Evolutionary conservation across 2,113 vertebrate genomes (phyloP), one percentile per base, ranked within the genome.

Genomic region (Lampris incognitus): DNA sequence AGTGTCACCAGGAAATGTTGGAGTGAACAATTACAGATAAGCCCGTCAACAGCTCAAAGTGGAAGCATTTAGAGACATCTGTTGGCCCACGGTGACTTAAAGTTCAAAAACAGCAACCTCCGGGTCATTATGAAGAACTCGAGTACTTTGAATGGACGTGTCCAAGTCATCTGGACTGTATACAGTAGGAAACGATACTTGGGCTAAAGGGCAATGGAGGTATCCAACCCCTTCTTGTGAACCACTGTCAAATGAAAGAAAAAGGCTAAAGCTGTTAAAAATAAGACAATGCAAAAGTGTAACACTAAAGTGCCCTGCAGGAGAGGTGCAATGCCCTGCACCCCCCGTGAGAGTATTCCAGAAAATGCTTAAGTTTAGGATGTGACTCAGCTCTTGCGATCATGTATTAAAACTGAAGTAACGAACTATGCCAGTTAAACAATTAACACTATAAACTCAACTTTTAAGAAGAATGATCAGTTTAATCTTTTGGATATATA

Each of bases 1-100:
- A 63, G 72, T 82, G 89, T 92, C 88, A 88, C 89, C 87, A 85
- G 86, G 89, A 93, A 94, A 93, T 89, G 90, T 90, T 84, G 59
- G 76, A 90, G 91, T 88, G 91, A 92, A 91, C 87, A 87, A 91
- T 92, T 85, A 90, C 79, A 80, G 81, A 89, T 87, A 87, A 87
- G 66, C 65, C 66, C 64, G 64, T 83, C 74, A 80, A 81, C 75
- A 70, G 69, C 74, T 68, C 66, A 55, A 64, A 80, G 63, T 13
- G 62, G 48, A 38, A 63, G 63, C 13, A 66, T 71, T 63, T 39
- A 57, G 62, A 71, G 42, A 39, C 58, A 56, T 63, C 44, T 72
- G 63, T 76, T 80, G 49, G n/a, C 65, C 6, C n/a, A 75, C 50
- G 78, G 59, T 57, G 66, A 64, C 6, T 39, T 52, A 44, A 7